Base-by-base conservation (phyloP, 2,113 vertebrate genomes). In the Carassius gibelio region DNA sequence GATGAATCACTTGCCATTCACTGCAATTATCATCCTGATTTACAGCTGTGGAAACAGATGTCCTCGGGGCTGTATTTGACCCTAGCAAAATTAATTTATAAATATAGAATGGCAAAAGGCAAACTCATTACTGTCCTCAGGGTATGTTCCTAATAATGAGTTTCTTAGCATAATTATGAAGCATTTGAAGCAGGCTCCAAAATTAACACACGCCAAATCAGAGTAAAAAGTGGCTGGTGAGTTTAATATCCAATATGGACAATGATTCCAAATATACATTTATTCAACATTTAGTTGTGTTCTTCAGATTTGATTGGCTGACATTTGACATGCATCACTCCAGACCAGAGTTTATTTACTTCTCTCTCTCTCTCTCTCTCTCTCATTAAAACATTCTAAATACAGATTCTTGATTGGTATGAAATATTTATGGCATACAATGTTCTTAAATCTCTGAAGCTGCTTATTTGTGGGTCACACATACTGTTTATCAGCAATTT, bases 91-190 rank as follows among this genome's bases (percentile, higher is more conserved):
- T 84, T 79, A 69, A 88, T 90, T 84, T 87, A 87, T 88, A 90
- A 91, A 90, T 90, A 91, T 36, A 90, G 84, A 90, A 90, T 66
- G 76, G 81, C 76, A 84, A 78, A 90, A 69, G 83, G 64, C 84
- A 87, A 87, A 71, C 83, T 89, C 85, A 75, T 10, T 50, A 84
- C 57, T 88, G 83, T 91, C 92, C 88, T 90, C 86, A 2, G 91
- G 91, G 88, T 90, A 83, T 82, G 83, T 68, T 78, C 83, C 88
- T 90, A 90, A 87, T 90, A 91, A 91, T 89, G 86, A 87, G 83
- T 88, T 91, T 88, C 77, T 89, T 87, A 88, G 74, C 86, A 89
- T 71, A 83, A 84, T 83, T 81, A 84, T 59, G 23, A 81, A 77
- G 83, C 86, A 71, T 69, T 72, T 38, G 66, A 52, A 59, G 42